Evolutionary conservation across 2,797 vertebrate species (phyloP).

Genomic region (Anableps anableps): DNA sequence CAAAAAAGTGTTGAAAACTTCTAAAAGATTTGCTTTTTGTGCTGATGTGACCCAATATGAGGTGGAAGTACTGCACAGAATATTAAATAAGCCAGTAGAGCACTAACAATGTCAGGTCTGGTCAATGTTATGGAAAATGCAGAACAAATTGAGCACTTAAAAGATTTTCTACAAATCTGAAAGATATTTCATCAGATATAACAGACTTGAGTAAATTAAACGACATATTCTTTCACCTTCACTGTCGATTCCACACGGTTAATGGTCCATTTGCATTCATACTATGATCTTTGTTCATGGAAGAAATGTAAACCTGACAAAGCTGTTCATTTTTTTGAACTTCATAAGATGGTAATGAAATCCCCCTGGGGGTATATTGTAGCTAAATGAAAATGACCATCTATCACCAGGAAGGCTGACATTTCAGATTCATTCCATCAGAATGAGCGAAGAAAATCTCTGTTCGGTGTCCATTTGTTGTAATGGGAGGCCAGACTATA

Average conservation of each 20-base stretch:
- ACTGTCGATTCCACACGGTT: background rate
- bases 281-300: background rate
- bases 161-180: background rate
- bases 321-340: conserved; percentile 7
- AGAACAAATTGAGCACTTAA: background rate
- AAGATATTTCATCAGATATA: background rate
- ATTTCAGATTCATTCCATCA: conserved; percentile 6
- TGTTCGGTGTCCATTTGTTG: background rate
- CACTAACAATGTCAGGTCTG: background rate
- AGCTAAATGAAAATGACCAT: conserved; percentile 7
- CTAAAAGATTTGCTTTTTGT: background rate
- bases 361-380: background rate
- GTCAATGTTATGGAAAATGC: background rate
- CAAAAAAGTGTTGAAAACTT: background rate
- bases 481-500: background rate
- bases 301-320: background rate
- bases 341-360: conserved; percentile 10
- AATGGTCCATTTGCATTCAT: conserved; percentile 7
- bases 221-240: background rate
- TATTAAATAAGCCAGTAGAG: conserved; percentile 8
- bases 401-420: background rate
- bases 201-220: background rate
- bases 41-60: background rate
- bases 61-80: background rate
- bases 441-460: background rate